Evolutionary conservation across 23 tunicate species (phyloP).

Genomic region (Botrylloides violaceus): DNA sequence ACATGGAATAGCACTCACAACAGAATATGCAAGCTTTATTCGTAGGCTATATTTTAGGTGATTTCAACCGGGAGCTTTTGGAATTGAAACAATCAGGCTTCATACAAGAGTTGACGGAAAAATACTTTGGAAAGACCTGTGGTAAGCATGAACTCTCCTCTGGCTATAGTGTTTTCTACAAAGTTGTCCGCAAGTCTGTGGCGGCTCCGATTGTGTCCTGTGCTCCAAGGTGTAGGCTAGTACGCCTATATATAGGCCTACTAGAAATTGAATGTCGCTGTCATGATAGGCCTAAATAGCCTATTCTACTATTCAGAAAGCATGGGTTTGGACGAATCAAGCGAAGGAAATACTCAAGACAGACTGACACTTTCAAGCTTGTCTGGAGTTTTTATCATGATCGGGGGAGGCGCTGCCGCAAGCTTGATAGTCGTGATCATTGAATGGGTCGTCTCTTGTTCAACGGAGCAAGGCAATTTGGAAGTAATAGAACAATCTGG

Average conservation of each 20-base stretch:
- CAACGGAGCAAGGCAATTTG: background rate
- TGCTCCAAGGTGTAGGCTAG: too few species aligned
- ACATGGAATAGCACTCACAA: too few species aligned
- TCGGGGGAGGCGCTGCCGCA: conserved; percentile 29
- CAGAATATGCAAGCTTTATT: too few species aligned
- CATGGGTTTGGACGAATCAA: background rate
- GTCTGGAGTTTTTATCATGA: conserved; percentile 52
- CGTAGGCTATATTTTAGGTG: background rate
- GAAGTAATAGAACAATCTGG: background rate
- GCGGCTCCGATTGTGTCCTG: too few species aligned
- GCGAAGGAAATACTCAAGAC: background rate
- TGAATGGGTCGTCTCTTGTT: conserved; percentile 50
- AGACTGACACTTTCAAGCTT: conserved; percentile 36
- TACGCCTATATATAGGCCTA: too few species aligned
- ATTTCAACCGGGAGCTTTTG: conserved; percentile 1
- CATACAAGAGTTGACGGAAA: conserved; percentile 12
- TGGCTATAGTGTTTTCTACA: too few species aligned
- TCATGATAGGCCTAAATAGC: too few species aligned
- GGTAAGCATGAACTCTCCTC: too few species aligned
- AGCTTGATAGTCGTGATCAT: conserved; percentile 36
- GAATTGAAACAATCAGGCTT: conserved; percentile 1
- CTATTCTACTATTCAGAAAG: background rate
- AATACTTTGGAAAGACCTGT: conserved; percentile 15
- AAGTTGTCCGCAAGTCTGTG: too few species aligned
- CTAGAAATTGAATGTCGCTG: background rate